Conservation (phyloP, 2,113 vertebrate species). For the Osmerus eperlanus region DNA sequence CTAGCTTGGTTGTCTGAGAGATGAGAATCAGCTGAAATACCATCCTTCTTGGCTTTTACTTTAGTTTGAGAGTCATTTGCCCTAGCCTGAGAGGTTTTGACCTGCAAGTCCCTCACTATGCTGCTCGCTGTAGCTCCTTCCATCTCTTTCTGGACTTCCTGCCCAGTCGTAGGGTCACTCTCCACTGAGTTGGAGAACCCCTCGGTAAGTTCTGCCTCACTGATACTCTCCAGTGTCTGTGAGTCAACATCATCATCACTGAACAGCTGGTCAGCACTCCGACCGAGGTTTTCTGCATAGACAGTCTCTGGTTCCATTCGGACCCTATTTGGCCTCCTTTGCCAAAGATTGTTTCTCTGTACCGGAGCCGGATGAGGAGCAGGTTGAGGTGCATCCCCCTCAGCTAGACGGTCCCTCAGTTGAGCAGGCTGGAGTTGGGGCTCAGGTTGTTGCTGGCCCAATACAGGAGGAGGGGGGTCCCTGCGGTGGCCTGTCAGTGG, state of each 20-base stretch:
- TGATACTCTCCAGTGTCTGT: background rate
- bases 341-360: conserved; percentile 16
- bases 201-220: conserved; percentile 5
- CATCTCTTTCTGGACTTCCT: conserved; percentile 16
- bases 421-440: background rate
- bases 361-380: background rate
- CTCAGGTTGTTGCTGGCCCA: conserved; percentile 18
- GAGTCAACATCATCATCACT: conserved; percentile 52
- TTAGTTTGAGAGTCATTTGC: background rate
- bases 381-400: conserved; percentile 33
- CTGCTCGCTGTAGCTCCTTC: background rate
- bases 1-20: background rate
- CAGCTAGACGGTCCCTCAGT: conserved; percentile 15
- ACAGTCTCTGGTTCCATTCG: background rate
- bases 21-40: background rate
- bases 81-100: conserved; percentile 19
- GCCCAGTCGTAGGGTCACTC: background rate
- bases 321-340: conserved; percentile 17
- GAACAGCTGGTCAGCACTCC: conserved; percentile 7
- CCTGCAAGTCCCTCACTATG: background rate
- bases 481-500: conserved; percentile 43
- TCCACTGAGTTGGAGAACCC: background rate
- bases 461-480: conserved; percentile 45
- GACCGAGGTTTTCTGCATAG: conserved; percentile 52
- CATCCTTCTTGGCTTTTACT: background rate